Evolutionary conservation across 1,140 invertebrate genomes (phyloP).

Genomic region (Ptiloglossa arizonensis): DNA sequence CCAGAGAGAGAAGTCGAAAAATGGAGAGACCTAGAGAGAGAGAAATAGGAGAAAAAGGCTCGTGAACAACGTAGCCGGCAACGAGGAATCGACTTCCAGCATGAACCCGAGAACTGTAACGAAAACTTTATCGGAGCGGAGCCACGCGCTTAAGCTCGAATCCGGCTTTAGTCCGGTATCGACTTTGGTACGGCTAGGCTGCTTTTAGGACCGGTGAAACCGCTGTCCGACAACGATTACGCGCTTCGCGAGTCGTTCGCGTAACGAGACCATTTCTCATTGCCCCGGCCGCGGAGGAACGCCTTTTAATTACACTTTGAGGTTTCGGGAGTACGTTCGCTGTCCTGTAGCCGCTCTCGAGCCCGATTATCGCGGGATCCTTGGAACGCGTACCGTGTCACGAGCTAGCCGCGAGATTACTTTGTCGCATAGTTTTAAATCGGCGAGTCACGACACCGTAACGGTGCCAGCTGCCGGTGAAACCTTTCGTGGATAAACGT

Average conservation of each 20-base stretch:
- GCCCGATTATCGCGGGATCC: too few relatives aligned
- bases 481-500: too few relatives aligned
- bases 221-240: slow-evolving; percentile 46
- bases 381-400: too few relatives aligned
- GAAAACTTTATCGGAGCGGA: slow-evolving; percentile 63
- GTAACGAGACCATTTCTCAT: slow-evolving; percentile 25
- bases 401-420: too few relatives aligned
- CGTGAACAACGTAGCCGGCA: neutral
- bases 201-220: slow-evolving; percentile 44
- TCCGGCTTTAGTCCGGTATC: slow-evolving; percentile 56
- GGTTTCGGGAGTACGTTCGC: too few relatives aligned
- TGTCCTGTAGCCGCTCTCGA: too few relatives aligned
- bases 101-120: slow-evolving; percentile 40
- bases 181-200: slow-evolving; percentile 38
- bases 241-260: slow-evolving; percentile 6
- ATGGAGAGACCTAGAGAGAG: too few relatives aligned
- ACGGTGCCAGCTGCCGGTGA: too few relatives aligned
- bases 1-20: too few relatives aligned
- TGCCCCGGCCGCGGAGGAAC: neutral
- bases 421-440: too few relatives aligned
- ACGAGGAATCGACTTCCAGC: slow-evolving; percentile 62
- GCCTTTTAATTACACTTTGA: neutral
- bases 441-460: too few relatives aligned
- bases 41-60: too few relatives aligned
- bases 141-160: slow-evolving; percentile 55